Conservation (phyloP, 2,113 vertebrate genomes). For the Edolisoma coerulescens region DNA sequence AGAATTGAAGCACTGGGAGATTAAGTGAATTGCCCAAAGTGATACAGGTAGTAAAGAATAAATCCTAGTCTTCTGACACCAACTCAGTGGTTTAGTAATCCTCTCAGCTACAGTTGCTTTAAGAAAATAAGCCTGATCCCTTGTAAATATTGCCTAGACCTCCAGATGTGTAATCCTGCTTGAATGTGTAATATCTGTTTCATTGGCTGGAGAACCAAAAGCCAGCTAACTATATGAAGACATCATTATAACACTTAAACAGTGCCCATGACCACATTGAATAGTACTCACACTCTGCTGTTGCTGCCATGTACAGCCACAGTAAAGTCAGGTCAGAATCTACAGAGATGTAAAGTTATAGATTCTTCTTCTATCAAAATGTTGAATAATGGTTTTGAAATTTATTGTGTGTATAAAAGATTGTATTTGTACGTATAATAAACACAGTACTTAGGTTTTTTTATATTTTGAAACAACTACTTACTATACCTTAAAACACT, state of each 20-base stretch:
- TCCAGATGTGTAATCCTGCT: slow-evolving; percentile 3
- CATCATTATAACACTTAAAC: neutral
- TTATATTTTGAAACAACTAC: neutral
- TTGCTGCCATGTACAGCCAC: neutral
- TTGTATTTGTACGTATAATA: neutral
- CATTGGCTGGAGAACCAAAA: neutral
- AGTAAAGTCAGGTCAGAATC: neutral
- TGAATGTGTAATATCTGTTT: neutral
- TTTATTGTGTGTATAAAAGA: neutral
- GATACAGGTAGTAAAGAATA: neutral
- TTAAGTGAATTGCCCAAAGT: slow-evolving; percentile 11
- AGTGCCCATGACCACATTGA: neutral
- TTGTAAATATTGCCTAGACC: slow-evolving; percentile 11
- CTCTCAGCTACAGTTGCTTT: neutral
- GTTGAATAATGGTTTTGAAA: neutral
- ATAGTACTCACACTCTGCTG: neutral
- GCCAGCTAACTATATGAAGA: neutral
- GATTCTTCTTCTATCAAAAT: neutral
- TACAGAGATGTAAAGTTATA: neutral
- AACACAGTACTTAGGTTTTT: neutral
- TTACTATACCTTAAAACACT: neutral
- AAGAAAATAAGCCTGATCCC: slow-evolving; percentile 3
- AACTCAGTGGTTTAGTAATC: slow-evolving; percentile 26
- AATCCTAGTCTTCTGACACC: slow-evolving; percentile 20
- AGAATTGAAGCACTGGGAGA: neutral